phyloP scores from a whole-genome alignment of 2,797 vertebrate genomes.

The Clarias pachynema region DNA sequence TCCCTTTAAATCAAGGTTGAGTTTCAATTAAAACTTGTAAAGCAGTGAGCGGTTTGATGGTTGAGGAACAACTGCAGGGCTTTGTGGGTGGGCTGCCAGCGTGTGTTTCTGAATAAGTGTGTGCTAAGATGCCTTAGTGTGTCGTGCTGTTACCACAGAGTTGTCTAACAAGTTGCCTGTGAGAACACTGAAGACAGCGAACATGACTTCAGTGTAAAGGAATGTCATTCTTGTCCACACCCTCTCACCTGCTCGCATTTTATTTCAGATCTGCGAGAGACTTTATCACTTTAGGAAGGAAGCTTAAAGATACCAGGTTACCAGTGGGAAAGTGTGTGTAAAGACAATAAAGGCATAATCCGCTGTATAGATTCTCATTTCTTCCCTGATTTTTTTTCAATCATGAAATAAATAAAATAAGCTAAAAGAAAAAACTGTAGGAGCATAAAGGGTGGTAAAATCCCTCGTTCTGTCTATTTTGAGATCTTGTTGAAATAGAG shows the following conservation, averaged over 20 bases:
- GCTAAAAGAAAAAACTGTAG: neutral
- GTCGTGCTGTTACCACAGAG: slow-evolving; percentile 46
- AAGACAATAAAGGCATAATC: slow-evolving; percentile 49
- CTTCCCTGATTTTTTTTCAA: neutral
- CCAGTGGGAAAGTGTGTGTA: slow-evolving; percentile 20
- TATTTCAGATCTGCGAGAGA: slow-evolving; percentile 54
- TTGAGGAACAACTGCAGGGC: slow-evolving; percentile 49
- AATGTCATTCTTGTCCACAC: slow-evolving; percentile 59
- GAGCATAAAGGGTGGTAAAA: neutral
- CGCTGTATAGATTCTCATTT: slow-evolving; percentile 25
- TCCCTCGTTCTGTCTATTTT: neutral
- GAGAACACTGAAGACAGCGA: slow-evolving; percentile 45
- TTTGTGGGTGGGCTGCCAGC: slow-evolving; percentile 56
- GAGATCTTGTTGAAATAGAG: neutral
- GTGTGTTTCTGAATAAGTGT: slow-evolving; percentile 42
- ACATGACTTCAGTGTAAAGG: slow-evolving; percentile 55
- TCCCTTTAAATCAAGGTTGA: slow-evolving; percentile 15
- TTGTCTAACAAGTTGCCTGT: slow-evolving; percentile 44
- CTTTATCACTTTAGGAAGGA: slow-evolving; percentile 55
- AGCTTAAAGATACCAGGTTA: slow-evolving; percentile 53
- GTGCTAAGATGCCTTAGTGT: slow-evolving; percentile 47
- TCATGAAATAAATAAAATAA: slow-evolving; percentile 17
- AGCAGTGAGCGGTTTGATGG: slow-evolving; percentile 26
- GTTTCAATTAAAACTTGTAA: slow-evolving; percentile 25
- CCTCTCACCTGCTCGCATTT: slow-evolving; percentile 60